Evolutionary conservation across 1,140 invertebrate genomes (phyloP).

Genomic region (Scaptomyza graminum): DNA sequence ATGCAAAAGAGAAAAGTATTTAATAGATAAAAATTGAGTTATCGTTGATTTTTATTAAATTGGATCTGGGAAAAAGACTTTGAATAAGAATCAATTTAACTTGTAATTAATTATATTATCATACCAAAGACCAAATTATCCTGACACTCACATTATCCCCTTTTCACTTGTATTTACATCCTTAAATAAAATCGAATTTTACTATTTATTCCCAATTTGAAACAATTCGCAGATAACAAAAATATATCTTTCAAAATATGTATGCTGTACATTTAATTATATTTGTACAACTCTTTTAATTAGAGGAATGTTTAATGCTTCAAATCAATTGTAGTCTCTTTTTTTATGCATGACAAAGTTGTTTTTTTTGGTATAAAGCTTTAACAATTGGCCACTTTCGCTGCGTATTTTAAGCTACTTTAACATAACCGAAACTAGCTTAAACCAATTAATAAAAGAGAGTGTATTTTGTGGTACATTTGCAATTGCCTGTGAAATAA

Average conservation of each 20-base stretch:
- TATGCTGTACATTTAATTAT: not conserved
- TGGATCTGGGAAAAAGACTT: too few species aligned
- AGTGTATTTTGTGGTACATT: conserved; percentile 10
- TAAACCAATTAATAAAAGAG: conserved; percentile 13
- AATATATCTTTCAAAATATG: too few species aligned
- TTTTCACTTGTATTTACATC: too few species aligned
- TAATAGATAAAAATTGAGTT: too few species aligned
- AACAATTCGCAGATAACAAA: too few species aligned
- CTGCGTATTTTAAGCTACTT: not conserved
- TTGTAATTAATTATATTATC: too few species aligned
- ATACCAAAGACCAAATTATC: too few species aligned
- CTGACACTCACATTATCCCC: too few species aligned
- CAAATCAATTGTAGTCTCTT: not conserved
- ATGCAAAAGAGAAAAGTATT: conserved; percentile 4
- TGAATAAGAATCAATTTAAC: too few species aligned
- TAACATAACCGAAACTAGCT: conserved; percentile 12
- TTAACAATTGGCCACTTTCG: not conserved
- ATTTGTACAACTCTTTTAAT: not conserved
- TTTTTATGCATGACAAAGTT: not conserved
- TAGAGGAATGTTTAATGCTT: not conserved
- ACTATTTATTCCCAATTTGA: too few species aligned
- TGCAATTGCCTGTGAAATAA: not conserved
- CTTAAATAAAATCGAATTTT: too few species aligned
- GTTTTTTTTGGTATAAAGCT: not conserved
- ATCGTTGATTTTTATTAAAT: too few species aligned